Evolutionary conservation across 2,888 invertebrate genomes (phyloP).

Genomic region (Eubasilissa splendida): DNA sequence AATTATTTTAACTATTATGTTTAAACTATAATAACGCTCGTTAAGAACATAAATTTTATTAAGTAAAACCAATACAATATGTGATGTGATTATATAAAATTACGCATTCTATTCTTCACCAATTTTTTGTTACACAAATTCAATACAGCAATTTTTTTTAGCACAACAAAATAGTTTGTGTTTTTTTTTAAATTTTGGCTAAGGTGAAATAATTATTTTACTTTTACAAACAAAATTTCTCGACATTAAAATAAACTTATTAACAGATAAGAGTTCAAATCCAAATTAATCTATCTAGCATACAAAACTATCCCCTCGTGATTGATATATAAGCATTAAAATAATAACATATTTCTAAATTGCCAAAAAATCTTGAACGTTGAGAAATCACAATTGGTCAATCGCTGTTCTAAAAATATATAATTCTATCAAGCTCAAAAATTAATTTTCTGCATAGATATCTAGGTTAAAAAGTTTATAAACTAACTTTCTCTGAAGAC

Average conservation of each 20-base stretch:
- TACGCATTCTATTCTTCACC: slow-evolving; percentile 13
- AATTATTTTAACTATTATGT: slow-evolving; percentile 41
- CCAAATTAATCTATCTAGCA: background rate
- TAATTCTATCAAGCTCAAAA: no score
- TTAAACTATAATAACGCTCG: slow-evolving; percentile 39
- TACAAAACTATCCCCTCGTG: slow-evolving; percentile 4
- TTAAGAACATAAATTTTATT: slow-evolving; percentile 33
- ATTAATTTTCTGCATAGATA: no score
- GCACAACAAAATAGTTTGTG: background rate
- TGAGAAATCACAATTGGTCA: no score
- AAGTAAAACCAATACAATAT: slow-evolving; percentile 30
- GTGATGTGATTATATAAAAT: slow-evolving; percentile 12
- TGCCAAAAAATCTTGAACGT: background rate
- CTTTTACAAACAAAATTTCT: background rate
- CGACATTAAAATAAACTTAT: background rate
- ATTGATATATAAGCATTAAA: background rate
- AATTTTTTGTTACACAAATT: slow-evolving; percentile 11
- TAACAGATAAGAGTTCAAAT: background rate
- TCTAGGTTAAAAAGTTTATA: no score
- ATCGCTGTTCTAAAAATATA: no score
- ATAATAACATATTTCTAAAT: background rate
- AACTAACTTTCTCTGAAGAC: no score
- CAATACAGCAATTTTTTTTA: background rate
- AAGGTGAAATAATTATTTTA: background rate
- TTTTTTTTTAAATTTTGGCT: slow-evolving; percentile 2